Percentiles rank a stretch among this genome's conserved stretches.
Conservation (phyloP, 2,888 invertebrate species). For the Plagodis dolabraria region DNA sequence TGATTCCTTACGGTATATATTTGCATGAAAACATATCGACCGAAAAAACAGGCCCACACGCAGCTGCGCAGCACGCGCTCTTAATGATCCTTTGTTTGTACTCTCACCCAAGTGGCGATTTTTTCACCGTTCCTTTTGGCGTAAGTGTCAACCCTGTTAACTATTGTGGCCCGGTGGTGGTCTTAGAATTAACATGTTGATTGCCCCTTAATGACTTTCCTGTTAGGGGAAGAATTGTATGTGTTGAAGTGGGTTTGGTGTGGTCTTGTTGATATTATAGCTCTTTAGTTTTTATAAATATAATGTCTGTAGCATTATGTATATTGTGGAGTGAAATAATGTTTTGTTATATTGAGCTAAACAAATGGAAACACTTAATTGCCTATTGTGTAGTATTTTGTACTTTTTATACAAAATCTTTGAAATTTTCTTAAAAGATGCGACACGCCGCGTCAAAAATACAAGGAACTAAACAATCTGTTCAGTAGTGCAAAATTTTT, state of each 20-base stretch:
- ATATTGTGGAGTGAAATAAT: too few relatives aligned
- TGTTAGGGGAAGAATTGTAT: conserved; percentile 41
- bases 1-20: too few relatives aligned
- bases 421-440: too few relatives aligned
- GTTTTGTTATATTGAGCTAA: too few relatives aligned
- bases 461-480: too few relatives aligned
- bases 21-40: neutral
- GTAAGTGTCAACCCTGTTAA: conserved; percentile 44
- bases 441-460: too few relatives aligned
- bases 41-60: conserved; percentile 38
- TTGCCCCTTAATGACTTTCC: conserved; percentile 71
- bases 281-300: conserved; percentile 7
- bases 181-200: conserved; percentile 67
- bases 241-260: conserved; percentile 21
- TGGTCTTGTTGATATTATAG: conserved; percentile 27
- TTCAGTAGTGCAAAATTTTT: too few relatives aligned
- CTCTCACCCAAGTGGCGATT: conserved; percentile 8
- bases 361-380: too few relatives aligned
- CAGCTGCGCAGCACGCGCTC: conserved; percentile 78
- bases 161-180: conserved; percentile 65
- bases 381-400: too few relatives aligned
- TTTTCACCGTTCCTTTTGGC: conserved; percentile 35
- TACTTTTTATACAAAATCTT: too few relatives aligned
- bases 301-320: too few relatives aligned
- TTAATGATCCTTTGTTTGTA: conserved; percentile 66